A percentile compares a stretch with the other conserved stretches of the same genome.
phyloP scores from a whole-genome alignment of 2,888 invertebrate genomes.

The Hypomecis atomaria region DNA sequence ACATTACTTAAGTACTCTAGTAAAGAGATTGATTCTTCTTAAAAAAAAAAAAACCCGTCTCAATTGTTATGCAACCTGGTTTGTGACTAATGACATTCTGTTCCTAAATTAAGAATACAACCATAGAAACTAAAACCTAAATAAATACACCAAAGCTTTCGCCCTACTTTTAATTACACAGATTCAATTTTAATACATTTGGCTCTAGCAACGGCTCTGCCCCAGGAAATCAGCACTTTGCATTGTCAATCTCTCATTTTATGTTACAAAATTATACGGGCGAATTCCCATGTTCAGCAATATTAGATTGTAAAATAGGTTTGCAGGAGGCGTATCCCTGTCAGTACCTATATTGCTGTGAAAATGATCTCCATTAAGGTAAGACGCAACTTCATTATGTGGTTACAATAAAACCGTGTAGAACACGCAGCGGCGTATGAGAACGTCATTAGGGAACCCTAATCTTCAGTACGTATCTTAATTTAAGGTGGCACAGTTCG shows the following conservation, averaged over 20 bases:
- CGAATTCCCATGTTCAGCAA: constrained; percentile 33
- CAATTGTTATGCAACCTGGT: no score
- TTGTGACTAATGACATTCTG: no score
- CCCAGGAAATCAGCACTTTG: constrained; percentile 30
- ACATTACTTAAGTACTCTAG: no score
- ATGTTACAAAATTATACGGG: constrained; percentile 27
- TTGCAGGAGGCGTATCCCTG: constrained; percentile 55
- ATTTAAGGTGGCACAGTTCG: no score
- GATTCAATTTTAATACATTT: no score
- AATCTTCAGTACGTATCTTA: constrained; percentile 48
- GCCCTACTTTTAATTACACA: no score
- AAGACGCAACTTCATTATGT: constrained; percentile 75
- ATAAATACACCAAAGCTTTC: no score
- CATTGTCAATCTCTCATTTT: constrained; percentile 32
- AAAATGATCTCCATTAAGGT: constrained; percentile 74
- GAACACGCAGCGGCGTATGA: constrained; percentile 61
- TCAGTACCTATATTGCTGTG: constrained; percentile 61
- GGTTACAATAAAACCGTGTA: constrained; percentile 70
- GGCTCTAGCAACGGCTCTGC: neutral
- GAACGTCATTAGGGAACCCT: constrained; percentile 64
- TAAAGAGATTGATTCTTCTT: no score
- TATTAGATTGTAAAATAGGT: constrained; percentile 46
- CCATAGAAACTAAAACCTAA: no score
- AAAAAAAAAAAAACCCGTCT: no score
- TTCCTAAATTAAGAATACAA: no score